phyloP scores from a whole-genome alignment of 2,888 invertebrate genomes.

The Drosophila bunnanda region DNA sequence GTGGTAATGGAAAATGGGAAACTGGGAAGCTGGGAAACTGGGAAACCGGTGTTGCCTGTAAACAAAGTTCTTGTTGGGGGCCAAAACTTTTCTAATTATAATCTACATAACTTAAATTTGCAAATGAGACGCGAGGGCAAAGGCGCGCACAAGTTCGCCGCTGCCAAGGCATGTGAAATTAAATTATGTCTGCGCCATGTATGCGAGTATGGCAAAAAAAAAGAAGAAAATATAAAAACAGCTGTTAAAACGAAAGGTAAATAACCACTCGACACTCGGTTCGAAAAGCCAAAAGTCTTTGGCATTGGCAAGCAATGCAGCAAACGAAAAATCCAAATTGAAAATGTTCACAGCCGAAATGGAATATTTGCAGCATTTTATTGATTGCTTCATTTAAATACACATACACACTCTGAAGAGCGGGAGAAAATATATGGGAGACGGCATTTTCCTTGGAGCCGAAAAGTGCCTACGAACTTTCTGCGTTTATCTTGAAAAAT shows the following conservation, averaged over 20 bases:
- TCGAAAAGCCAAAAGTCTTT: slow-evolving; percentile 37
- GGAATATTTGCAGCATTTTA: slow-evolving; percentile 62
- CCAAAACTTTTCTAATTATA: slow-evolving; percentile 78
- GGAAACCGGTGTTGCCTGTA: slow-evolving; percentile 37
- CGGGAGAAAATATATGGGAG: slow-evolving; percentile 7
- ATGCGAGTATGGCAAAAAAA: not conserved
- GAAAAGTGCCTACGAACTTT: slow-evolving; percentile 64
- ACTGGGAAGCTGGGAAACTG: slow-evolving; percentile 3
- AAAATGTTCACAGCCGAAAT: slow-evolving; percentile 40
- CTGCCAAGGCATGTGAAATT: slow-evolving; percentile 74
- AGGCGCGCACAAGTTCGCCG: slow-evolving; percentile 64
- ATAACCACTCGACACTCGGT: slow-evolving; percentile 29
- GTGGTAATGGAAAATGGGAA: slow-evolving; percentile 20
- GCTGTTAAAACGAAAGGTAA: slow-evolving; percentile 70
- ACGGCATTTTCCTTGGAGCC: slow-evolving; percentile 9
- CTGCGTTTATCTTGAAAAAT: slow-evolving; percentile 77
- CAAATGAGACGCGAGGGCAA: slow-evolving; percentile 66
- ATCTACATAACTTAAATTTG: slow-evolving; percentile 80
- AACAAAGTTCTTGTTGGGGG: slow-evolving; percentile 53
- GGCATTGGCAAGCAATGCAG: slow-evolving; percentile 54
- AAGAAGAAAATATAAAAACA: slow-evolving; percentile 55
- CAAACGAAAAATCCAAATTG: slow-evolving; percentile 37
- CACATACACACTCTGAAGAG: slow-evolving; percentile 22
- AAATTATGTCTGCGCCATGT: slow-evolving; percentile 59
- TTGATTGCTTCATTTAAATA: slow-evolving; percentile 75